Conservation (phyloP, 2,888 invertebrate genomes). For the Smittia aterrima region DNA sequence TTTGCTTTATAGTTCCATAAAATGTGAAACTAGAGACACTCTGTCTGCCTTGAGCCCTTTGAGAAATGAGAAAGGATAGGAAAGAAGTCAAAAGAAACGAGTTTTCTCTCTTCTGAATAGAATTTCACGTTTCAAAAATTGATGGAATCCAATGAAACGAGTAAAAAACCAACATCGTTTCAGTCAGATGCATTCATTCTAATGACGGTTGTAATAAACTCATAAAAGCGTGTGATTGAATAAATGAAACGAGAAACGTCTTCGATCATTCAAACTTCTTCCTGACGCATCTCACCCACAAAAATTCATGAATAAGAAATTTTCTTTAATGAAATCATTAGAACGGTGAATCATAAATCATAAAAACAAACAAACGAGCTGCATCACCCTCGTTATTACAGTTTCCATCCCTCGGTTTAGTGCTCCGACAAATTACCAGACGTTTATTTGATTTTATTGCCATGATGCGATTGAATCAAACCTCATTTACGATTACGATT, state of each 20-base stretch:
- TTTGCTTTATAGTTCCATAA: not conserved
- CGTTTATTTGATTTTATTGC: conserved; percentile 41
- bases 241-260: not conserved
- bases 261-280: not conserved
- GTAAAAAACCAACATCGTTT: conserved; percentile 31
- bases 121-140: conserved; percentile 31
- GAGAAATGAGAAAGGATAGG: conserved; percentile 9
- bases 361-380: conserved; percentile 37
- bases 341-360: conserved; percentile 40
- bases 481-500: conserved; percentile 26
- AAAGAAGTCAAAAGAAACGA: conserved; percentile 23
- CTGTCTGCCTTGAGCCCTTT: conserved; percentile 10
- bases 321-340: not conserved
- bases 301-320: not conserved
- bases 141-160: conserved; percentile 38
- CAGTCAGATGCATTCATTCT: conserved; percentile 16
- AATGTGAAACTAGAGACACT: conserved; percentile 24
- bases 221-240: conserved; percentile 24
- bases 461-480: not conserved
- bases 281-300: not conserved
- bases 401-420: not conserved
- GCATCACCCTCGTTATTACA: conserved; percentile 27
- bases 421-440: conserved; percentile 27
- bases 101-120: conserved; percentile 5
- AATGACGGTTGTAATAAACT: conserved; percentile 22